phyloP scores from a whole-genome alignment of 1,140 invertebrate species.

The Plectus sambesii region DNA sequence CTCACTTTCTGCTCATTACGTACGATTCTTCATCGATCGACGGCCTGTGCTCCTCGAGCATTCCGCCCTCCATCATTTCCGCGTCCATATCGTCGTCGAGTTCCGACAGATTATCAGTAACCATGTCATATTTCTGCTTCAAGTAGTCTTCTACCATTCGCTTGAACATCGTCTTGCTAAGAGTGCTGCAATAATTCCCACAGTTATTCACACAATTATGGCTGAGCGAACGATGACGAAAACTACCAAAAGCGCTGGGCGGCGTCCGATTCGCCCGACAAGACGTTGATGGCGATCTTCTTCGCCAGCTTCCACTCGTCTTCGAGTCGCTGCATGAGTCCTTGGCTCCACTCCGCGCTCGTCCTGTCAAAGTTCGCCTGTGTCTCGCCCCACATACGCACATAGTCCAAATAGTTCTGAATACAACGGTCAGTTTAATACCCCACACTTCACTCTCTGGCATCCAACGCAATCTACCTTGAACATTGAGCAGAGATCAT shows the following conservation, averaged over 20 bases:
- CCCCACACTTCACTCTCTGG: not conserved
- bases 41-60: too few relatives aligned
- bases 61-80: too few relatives aligned
- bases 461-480: conserved; percentile 30
- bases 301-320: conserved; percentile 68
- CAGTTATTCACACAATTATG: too few relatives aligned
- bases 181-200: too few relatives aligned
- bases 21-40: too few relatives aligned
- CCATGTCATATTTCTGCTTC: too few relatives aligned
- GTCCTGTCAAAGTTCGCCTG: conserved; percentile 50
- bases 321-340: conserved; percentile 54
- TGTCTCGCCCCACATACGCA: conserved; percentile 60
- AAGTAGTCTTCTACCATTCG: too few relatives aligned
- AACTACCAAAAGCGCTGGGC: conserved; percentile 58
- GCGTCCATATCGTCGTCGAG: too few relatives aligned
- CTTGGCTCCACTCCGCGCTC: conserved; percentile 54
- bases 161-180: too few relatives aligned
- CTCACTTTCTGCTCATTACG: too few relatives aligned
- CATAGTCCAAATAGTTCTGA: conserved; percentile 61
- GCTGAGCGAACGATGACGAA: conserved; percentile 12
- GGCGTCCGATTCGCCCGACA: conserved; percentile 57
- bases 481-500: conserved; percentile 60
- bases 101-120: too few relatives aligned
- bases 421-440: conserved; percentile 24
- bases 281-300: conserved; percentile 58